Evolutionary conservation across 2,797 vertebrate genomes (phyloP).

Genomic region (Danio aesculapii): DNA sequence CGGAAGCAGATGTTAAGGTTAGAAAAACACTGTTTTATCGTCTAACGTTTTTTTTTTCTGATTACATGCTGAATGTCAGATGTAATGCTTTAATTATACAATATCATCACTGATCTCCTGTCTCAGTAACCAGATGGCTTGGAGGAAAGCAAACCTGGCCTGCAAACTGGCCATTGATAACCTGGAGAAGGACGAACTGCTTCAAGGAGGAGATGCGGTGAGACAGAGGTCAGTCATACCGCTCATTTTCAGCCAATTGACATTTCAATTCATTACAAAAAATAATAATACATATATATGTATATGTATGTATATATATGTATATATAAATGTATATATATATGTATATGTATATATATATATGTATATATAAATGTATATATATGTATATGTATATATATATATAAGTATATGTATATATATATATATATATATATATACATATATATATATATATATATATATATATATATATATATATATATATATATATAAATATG

Average conservation of each 20-base stretch:
- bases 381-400: too few species aligned
- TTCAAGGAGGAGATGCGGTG: constrained; percentile 77
- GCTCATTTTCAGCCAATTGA: background rate
- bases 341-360: too few species aligned
- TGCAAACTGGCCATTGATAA: constrained; percentile 93
- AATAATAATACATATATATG: too few species aligned
- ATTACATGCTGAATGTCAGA: background rate
- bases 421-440: too few species aligned
- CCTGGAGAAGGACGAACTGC: constrained; percentile 90
- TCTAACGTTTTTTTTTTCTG: background rate
- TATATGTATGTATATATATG: too few species aligned
- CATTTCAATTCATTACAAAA: too few species aligned
- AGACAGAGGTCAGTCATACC: constrained; percentile 82
- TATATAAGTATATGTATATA: too few species aligned
- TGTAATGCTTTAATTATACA: background rate
- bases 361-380: too few species aligned
- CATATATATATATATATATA: too few species aligned
- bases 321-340: too few species aligned
- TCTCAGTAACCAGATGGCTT: constrained; percentile 91
- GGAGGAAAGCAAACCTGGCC: constrained; percentile 94
- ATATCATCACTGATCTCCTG: background rate
- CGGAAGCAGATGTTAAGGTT: constrained; percentile 93
- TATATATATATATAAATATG: too few species aligned
- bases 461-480: too few species aligned
- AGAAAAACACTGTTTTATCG: background rate